These are phyloP conservation scores for Centropristis striata DNA, from an alignment of 2,113 vertebrate species.

Conservation along the genomic window DNA sequence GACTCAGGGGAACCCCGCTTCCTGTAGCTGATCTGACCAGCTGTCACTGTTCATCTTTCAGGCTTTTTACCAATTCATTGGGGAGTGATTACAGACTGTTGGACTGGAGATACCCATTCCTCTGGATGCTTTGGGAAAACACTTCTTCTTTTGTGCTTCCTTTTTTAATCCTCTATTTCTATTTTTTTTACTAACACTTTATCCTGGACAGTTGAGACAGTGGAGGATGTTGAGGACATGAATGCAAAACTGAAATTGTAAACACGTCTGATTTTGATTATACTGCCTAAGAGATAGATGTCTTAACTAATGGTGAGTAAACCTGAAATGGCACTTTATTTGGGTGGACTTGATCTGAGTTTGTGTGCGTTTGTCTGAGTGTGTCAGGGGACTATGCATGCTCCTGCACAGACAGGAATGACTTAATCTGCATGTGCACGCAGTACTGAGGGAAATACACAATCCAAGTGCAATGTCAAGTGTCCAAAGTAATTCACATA, in stretches of 20 bases:
- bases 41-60: constrained; percentile 4
- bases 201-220: constrained; percentile 27
- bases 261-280: constrained; percentile 17
- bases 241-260: constrained; percentile 34
- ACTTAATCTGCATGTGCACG: not conserved
- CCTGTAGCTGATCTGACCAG: constrained; percentile 39
- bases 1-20: constrained; percentile 49
- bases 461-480: not conserved
- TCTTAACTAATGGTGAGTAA: constrained; percentile 72
- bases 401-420: not conserved
- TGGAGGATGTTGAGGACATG: constrained; percentile 36
- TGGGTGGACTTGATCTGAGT: not conserved
- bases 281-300: constrained; percentile 25
- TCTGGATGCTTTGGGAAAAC: constrained; percentile 35
- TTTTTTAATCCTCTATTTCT: not conserved
- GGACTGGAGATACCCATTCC: constrained; percentile 18
- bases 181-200: not conserved
- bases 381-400: constrained; percentile 10
- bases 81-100: constrained; percentile 27
- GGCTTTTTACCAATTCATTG: constrained; percentile 20
- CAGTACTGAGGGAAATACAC: not conserved
- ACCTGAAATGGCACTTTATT: constrained; percentile 27
- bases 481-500: not conserved
- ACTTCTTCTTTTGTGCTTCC: constrained; percentile 2
- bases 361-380: constrained; percentile 12